Base-by-base conservation (phyloP, 2,797 vertebrate species). In the Sebastiscus albofasciatus region DNA sequence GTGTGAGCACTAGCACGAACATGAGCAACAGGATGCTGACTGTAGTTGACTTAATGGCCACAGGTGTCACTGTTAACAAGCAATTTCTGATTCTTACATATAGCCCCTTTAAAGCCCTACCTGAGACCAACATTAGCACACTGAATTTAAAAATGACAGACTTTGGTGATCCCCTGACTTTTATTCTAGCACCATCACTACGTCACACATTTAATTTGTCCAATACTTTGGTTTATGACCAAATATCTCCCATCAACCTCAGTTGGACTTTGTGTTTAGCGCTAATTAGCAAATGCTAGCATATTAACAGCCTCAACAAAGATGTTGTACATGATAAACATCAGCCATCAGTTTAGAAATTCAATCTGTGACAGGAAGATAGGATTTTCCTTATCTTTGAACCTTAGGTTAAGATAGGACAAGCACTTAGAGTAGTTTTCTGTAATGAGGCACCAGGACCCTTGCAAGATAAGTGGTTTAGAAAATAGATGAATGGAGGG, bases 401-500 rank as follows among this genome's bases (percentile, higher is more conserved):
- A 46, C 42, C 42, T 0, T 46, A 46, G 14, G 3, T 46, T 46
- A 46, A 46, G 42, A 46, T 46, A 46, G 0, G 42, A 46, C 42
- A 8, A 46, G 16, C 42, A 46, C 14, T 46, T 46, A 18, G 42
- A 46, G 42, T 46, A 46, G 14, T 18, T 46, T 46, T 46, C 42
- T 46, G 42, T 46, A 46, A 18, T 46, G 42, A 46, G 42, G 42
- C 42, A 46, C 42, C 42, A 46, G 42, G 42, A 46, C 16, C 42
- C 16, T 0, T 46, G 14, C 6, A 10, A n/a, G 46, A 71, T 67
- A 71, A 78, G 55, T 61, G 72, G 49, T 65, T 68, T 62, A 56
- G 62, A 69, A 72, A 70, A 79, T 16, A 36, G 16, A 83, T 39
- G n/a, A 42, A 55, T 49, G 10, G 42, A 72, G 31, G 20, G 70